phyloP scores from a whole-genome alignment of 2,797 vertebrate species.

The Cottoperca gobio region DNA sequence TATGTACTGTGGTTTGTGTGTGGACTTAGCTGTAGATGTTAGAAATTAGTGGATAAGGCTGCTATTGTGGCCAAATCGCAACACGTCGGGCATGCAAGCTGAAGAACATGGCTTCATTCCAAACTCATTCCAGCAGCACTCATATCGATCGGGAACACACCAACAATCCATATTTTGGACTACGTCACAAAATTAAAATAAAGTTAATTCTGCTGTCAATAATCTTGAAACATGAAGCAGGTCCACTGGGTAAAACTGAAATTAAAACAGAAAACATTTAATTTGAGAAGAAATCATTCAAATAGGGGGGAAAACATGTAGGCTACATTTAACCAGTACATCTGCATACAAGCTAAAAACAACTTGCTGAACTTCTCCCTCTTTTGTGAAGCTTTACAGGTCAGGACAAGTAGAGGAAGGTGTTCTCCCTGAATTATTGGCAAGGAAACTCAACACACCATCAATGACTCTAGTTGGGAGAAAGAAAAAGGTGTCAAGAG shows the following conservation, averaged over 20 bases:
- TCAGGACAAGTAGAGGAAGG: conserved; percentile 55
- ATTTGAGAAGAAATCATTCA: neutral
- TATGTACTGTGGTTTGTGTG: neutral
- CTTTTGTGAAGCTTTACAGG: conserved; percentile 50
- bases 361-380: conserved; percentile 3
- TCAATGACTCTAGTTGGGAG: conserved; percentile 5
- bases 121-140: conserved; percentile 2
- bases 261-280: neutral
- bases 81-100: conserved; percentile 2
- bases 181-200: neutral
- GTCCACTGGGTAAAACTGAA: neutral
- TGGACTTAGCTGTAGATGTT: neutral
- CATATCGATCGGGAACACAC: neutral
- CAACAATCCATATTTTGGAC: neutral
- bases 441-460: conserved; percentile 52
- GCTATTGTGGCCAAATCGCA: neutral
- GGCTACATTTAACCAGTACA: neutral
- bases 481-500: conserved; percentile 30
- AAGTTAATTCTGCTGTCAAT: neutral
- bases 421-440: conserved; percentile 49
- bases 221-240: neutral
- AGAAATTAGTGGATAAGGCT: neutral
- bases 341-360: conserved; percentile 1
- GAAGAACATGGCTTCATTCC: neutral
- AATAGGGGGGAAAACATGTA: neutral